phyloP scores from a whole-genome alignment of 1,140 invertebrate species.

The Temnothorax curvispinosus region DNA sequence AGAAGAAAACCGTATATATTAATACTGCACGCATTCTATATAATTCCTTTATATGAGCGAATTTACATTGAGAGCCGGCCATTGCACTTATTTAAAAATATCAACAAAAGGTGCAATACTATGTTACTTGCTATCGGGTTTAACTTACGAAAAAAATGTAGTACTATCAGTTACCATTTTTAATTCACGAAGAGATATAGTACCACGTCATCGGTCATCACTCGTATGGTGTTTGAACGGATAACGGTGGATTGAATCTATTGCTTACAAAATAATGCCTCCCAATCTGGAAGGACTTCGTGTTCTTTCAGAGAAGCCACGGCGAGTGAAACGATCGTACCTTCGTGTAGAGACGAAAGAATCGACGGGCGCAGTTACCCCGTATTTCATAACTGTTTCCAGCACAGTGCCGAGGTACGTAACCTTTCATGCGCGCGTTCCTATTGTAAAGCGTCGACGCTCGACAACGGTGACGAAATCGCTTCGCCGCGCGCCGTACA shows the following conservation, averaged over 20 bases:
- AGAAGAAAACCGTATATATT: background rate
- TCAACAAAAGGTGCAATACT: background rate
- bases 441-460: conserved; percentile 76
- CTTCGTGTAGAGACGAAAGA: conserved; percentile 24
- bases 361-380: conserved; percentile 55
- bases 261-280: background rate
- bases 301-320: conserved; percentile 5
- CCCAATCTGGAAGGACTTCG: background rate
- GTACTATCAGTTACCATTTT: no score
- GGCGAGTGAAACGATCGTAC: conserved; percentile 25
- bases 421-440: conserved; percentile 80
- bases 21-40: background rate
- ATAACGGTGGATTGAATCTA: background rate
- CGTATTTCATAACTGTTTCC: conserved; percentile 77
- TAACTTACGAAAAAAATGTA: background rate
- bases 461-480: conserved; percentile 74
- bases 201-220: background rate
- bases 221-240: background rate
- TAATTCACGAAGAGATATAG: no score
- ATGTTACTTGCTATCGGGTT: background rate
- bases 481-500: conserved; percentile 39
- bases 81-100: background rate
- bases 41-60: background rate
- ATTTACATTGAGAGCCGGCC: background rate
- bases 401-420: conserved; percentile 66